These are phyloP conservation scores for Ormyrus labotus DNA, from an alignment of 2,888 invertebrate species.

Conservation along the genomic window DNA sequence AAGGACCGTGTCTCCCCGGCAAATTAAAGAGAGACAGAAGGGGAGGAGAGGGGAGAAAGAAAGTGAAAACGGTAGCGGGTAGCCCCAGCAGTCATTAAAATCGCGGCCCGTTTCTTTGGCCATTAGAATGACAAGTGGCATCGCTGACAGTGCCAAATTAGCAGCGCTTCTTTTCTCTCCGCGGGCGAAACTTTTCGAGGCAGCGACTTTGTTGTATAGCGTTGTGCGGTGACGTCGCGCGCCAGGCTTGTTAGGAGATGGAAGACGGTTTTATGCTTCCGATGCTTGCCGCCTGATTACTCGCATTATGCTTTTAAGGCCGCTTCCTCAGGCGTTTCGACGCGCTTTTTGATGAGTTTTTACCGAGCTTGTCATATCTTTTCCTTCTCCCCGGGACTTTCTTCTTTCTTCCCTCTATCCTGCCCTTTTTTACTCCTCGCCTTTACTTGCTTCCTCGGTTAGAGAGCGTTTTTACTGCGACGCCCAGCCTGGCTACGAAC, in stretches of 20 bases:
- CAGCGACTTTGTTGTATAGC: not conserved
- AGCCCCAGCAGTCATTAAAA: conserved; percentile 65
- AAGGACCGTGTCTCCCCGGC: conserved; percentile 66
- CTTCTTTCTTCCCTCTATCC: not conserved
- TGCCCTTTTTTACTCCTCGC: not conserved
- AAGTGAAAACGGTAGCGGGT: conserved; percentile 33
- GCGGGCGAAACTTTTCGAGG: not conserved
- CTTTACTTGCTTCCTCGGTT: not conserved
- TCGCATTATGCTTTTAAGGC: conserved; percentile 37
- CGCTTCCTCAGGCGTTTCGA: conserved; percentile 6
- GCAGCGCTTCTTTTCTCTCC: conserved; percentile 34
- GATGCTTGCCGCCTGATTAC: conserved; percentile 47
- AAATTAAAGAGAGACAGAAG: conserved; percentile 66
- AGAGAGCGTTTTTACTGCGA: conserved; percentile 2
- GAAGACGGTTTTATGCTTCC: conserved; percentile 42
- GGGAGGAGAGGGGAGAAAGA: conserved; percentile 15
- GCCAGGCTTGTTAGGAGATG: conserved; percentile 37
- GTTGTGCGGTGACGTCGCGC: not conserved
- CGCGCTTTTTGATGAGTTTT: conserved; percentile 22
- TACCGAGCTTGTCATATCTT: not conserved
- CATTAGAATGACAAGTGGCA: conserved; percentile 74
- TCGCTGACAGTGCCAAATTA: conserved; percentile 74
- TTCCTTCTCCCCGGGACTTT: not conserved
- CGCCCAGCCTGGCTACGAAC: conserved; percentile 1
- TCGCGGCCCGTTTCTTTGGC: conserved; percentile 66